These are phyloP conservation scores for Dinoponera quadriceps DNA, from an alignment of 1,140 invertebrate species.

Conservation along the genomic window DNA sequence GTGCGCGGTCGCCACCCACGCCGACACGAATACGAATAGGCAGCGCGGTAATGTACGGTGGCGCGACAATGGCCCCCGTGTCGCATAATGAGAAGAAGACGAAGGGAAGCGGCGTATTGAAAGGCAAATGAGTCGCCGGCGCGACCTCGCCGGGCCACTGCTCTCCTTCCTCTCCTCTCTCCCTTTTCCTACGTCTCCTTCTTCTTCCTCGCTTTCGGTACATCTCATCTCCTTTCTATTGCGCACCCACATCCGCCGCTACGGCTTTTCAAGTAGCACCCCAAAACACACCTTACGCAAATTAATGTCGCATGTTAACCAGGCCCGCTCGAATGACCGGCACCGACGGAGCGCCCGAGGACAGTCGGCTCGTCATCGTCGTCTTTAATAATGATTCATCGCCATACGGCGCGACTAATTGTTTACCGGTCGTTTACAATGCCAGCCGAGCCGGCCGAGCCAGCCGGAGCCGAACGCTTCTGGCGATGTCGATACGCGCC, in stretches of 20 bases:
- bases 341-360: slow-evolving; percentile 61
- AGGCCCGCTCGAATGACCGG: slow-evolving; percentile 60
- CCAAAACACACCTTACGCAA: slow-evolving; percentile 76
- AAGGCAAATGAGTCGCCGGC: slow-evolving; percentile 70
- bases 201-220: slow-evolving; percentile 53
- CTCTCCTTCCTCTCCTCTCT: slow-evolving; percentile 28
- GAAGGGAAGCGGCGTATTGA: slow-evolving; percentile 68
- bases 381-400: slow-evolving; percentile 76
- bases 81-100: slow-evolving; percentile 68
- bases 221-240: slow-evolving; percentile 70
- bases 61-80: slow-evolving; percentile 67
- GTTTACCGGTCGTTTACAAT: slow-evolving; percentile 72
- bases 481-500: slow-evolving; percentile 60
- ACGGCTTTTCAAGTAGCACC: slow-evolving; percentile 68
- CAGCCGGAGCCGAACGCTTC: slow-evolving; percentile 48
- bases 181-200: slow-evolving; percentile 23
- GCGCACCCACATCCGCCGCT: slow-evolving; percentile 74
- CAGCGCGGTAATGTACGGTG: slow-evolving; percentile 67
- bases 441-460: slow-evolving; percentile 22
- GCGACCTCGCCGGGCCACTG: slow-evolving; percentile 37
- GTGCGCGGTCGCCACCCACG: slow-evolving; percentile 69
- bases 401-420: slow-evolving; percentile 76
- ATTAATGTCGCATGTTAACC: slow-evolving; percentile 74
- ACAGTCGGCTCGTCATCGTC: slow-evolving; percentile 70
- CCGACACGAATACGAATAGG: slow-evolving; percentile 63